Conservation (phyloP, 2,888 invertebrate genomes). For the Lumbricus terrestris region DNA sequence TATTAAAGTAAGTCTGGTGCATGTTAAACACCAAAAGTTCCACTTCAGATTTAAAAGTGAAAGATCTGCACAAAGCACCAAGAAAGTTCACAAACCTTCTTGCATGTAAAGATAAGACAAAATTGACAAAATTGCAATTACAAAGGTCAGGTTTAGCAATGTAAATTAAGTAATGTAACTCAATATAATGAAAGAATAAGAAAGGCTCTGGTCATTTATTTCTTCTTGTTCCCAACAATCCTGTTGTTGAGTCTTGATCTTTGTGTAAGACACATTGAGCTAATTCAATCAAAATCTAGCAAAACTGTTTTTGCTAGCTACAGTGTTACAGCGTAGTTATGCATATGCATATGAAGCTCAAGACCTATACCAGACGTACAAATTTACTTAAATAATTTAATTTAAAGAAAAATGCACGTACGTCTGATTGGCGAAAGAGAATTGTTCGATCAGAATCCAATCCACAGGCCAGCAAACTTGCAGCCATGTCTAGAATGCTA, state of each 20-base stretch:
- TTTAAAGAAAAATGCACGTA: slow-evolving; percentile 44
- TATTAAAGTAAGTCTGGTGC: not conserved
- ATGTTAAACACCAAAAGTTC: not conserved
- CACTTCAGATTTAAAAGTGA: not conserved
- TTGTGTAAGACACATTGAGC: not conserved
- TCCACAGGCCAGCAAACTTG: slow-evolving; percentile 85
- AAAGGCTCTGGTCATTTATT: not conserved
- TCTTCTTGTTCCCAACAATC: not conserved
- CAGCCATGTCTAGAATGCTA: slow-evolving; percentile 76
- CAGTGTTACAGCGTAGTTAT: not conserved
- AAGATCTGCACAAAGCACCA: not conserved
- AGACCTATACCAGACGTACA: not conserved
- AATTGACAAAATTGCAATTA: too few relatives aligned
- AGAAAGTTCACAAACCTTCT: not conserved
- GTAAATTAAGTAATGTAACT: not conserved
- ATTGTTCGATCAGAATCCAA: slow-evolving; percentile 77
- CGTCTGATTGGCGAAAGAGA: slow-evolving; percentile 84
- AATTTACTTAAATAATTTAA: not conserved
- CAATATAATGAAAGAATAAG: too few relatives aligned
- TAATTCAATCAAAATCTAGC: not conserved
- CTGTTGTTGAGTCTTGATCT: not conserved
- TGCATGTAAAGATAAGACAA: not conserved
- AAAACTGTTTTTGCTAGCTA: not conserved
- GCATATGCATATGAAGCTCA: not conserved
- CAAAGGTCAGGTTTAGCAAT: not conserved